Base-by-base conservation (phyloP, 2,797 vertebrate species). In the Danio tinwini region DNA sequence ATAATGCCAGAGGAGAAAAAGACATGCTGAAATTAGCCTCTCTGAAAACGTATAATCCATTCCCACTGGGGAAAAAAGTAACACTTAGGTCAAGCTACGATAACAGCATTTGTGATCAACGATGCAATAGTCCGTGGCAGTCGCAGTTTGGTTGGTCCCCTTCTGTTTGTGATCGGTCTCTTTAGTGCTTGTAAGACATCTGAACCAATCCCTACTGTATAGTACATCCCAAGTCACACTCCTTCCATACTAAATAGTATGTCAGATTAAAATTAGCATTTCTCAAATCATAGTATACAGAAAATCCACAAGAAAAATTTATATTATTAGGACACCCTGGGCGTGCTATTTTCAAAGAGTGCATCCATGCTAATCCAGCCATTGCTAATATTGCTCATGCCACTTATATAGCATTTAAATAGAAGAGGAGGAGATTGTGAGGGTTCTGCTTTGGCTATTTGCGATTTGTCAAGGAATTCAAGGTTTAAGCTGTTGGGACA, bases 11-110 rank as follows among this genome's bases (percentile, higher is more conserved):
- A 53, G 40, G 40, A 17, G 45, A 53, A 45, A 75, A 1, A 70
- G 67, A 53, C 76, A 63, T 63, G 67, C 56, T 71, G 76, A 63
- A 71, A 79, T 69, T 59, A 78, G 76, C 37, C 39, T 81, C 71
- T 52, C 69, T 50, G 61, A 40, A 50, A 74, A 81, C 13, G 12
- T 63, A 45, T 64, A 61, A 44, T 70, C 56, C 5, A 39, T 62
- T 56, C 40, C 45, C 29, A 50, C 40, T 42, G 63, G 1, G 5
- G 29, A 40, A 16, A 72, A 69, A 58, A 53, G 71, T 65, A 65
- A 73, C 69, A 58, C 59, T 65, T 78, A 19, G 62, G 75, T 77
- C 63, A 67, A 67, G 40, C 63, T 13, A 67, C 52, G 56, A 63
- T 42, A 62, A 67, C 74, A 67, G 17, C 63, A 68, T 39, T 67